phyloP scores from a whole-genome alignment of 1,140 invertebrate genomes.

The Theocolax elegans region DNA sequence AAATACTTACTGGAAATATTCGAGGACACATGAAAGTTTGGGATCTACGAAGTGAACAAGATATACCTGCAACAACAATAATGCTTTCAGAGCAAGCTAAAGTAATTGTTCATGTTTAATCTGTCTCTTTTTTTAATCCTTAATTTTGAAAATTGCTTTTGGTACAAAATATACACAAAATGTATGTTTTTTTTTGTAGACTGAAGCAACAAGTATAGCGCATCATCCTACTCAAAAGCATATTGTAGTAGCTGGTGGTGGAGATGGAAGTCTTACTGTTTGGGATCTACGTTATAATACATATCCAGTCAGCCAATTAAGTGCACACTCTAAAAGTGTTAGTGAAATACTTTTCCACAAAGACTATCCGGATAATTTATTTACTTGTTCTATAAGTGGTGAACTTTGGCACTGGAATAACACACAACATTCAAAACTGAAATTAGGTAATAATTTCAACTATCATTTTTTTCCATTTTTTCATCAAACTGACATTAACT shows the following conservation, averaged over 20 bases:
- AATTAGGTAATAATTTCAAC: constrained; percentile 58
- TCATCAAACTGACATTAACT: constrained; percentile 63
- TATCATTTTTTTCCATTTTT: too few species aligned
- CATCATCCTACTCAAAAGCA: constrained; percentile 89
- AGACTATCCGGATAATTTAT: constrained; percentile 82
- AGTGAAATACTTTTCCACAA: constrained; percentile 87
- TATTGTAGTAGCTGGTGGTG: constrained; percentile 83
- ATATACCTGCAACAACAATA: constrained; percentile 73
- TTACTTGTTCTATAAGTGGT: constrained; percentile 82
- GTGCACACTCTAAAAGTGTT: constrained; percentile 80
- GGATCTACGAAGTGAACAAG: constrained; percentile 76
- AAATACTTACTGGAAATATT: constrained; percentile 85
- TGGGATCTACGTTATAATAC: constrained; percentile 88
- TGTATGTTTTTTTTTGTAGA: constrained; percentile 54
- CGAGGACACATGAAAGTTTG: constrained; percentile 89
- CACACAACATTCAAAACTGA: constrained; percentile 60
- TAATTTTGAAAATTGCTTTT: constrained; percentile 21
- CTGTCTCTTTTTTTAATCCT: too few species aligned
- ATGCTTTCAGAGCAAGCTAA: constrained; percentile 75
- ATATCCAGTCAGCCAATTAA: constrained; percentile 82
- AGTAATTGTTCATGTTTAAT: constrained; percentile 46
- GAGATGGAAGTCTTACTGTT: constrained; percentile 83
- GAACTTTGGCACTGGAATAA: constrained; percentile 89
- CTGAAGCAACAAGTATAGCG: constrained; percentile 77
- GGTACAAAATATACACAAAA: background rate